Evolutionary conservation across 1,140 invertebrate genomes (phyloP).

Genomic region (Microplitis mediator): DNA sequence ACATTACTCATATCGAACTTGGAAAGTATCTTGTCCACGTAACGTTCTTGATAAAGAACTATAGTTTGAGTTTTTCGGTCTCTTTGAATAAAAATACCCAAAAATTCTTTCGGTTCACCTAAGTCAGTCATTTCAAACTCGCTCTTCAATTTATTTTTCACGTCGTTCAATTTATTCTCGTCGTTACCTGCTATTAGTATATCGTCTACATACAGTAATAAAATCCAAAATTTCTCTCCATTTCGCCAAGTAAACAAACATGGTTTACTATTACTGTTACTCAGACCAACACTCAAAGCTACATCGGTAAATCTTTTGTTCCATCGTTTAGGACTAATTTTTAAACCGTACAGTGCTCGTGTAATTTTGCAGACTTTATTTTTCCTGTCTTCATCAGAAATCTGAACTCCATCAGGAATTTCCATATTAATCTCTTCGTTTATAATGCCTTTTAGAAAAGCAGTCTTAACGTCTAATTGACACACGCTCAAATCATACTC

Average conservation of each 20-base stretch:
- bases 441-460: no score
- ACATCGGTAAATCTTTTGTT: slow-evolving; percentile 27
- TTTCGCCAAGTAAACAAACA: slow-evolving; percentile 44
- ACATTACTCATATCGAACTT: slow-evolving; percentile 17
- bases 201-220: slow-evolving; percentile 24
- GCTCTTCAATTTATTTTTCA: slow-evolving; percentile 3
- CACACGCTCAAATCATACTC: no score
- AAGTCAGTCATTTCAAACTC: slow-evolving; percentile 22
- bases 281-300: slow-evolving; percentile 22
- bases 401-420: no score
- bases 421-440: no score
- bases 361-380: slow-evolving; percentile 36
- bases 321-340: neutral
- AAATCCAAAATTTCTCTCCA: slow-evolving; percentile 2
- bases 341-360: slow-evolving; percentile 40
- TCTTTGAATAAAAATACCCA: slow-evolving; percentile 12
- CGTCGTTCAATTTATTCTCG: slow-evolving; percentile 2
- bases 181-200: slow-evolving; percentile 19
- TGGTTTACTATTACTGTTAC: slow-evolving; percentile 37
- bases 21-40: slow-evolving; percentile 13
- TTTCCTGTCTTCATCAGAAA: neutral
- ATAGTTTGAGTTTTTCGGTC: slow-evolving; percentile 15
- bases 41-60: slow-evolving; percentile 10
- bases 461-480: no score
- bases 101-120: slow-evolving; percentile 15